Conservation (phyloP, 2,888 invertebrate species). For the Erannis defoliaria region DNA sequence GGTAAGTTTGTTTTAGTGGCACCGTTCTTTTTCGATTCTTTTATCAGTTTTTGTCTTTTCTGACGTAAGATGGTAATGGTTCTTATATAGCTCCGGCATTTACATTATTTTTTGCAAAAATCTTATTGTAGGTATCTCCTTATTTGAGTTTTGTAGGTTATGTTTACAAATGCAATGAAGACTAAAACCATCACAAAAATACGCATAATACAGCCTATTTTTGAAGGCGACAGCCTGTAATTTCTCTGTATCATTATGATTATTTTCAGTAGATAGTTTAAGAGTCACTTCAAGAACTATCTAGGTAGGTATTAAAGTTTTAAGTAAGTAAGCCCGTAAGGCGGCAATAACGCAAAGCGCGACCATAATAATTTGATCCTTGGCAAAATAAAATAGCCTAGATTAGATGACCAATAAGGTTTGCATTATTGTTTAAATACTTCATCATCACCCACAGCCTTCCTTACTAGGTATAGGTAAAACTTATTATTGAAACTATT, state of each 20-base stretch:
- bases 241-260: background rate
- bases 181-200: background rate
- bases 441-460: too few species aligned
- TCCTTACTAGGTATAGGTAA: too few species aligned
- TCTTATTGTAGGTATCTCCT: background rate
- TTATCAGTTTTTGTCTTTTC: too few species aligned
- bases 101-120: background rate
- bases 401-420: too few species aligned
- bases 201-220: background rate
- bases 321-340: too few species aligned
- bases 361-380: constrained; percentile 42
- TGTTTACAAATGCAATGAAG: constrained; percentile 9
- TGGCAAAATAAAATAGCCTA: background rate
- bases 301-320: too few species aligned
- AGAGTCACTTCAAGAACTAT: background rate
- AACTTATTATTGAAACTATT: too few species aligned
- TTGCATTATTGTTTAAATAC: background rate
- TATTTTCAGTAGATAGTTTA: background rate
- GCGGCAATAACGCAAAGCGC: constrained; percentile 10
- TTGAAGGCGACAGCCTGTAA: background rate
- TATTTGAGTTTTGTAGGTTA: constrained; percentile 7
- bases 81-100: too few species aligned
- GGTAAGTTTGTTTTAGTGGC: constrained; percentile 58
- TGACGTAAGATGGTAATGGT: too few species aligned
- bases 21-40: background rate